A percentile compares a stretch with the other conserved stretches of the same genome.
Conservation (phyloP, 1,140 invertebrate species). For the Parapsyche elsis region DNA sequence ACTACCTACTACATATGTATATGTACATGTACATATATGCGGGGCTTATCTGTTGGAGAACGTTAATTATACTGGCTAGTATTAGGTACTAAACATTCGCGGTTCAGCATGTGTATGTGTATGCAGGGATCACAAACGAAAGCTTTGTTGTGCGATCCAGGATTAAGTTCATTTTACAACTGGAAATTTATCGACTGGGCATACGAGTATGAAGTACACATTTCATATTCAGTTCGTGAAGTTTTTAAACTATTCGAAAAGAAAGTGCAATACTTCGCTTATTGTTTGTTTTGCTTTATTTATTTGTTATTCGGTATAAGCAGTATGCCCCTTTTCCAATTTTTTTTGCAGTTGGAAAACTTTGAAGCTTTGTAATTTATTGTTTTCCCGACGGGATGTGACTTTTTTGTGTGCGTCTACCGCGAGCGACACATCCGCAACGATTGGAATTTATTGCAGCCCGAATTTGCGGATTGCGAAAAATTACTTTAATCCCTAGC, state of each 20-base stretch:
- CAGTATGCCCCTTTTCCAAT: not conserved
- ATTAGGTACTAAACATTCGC: not conserved
- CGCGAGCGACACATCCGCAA: conserved; percentile 16
- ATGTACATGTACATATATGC: not conserved
- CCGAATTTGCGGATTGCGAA: conserved; percentile 14
- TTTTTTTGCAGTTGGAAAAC: not conserved
- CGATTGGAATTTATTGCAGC: conserved; percentile 28
- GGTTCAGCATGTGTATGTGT: not conserved
- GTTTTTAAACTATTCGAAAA: too few species aligned
- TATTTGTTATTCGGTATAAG: not conserved
- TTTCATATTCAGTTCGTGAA: too few species aligned
- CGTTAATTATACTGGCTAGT: conserved; percentile 8
- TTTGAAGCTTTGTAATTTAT: conserved; percentile 33
- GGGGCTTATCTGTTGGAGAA: not conserved
- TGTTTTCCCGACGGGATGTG: conserved; percentile 24
- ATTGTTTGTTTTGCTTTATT: too few species aligned
- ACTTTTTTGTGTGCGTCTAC: conserved; percentile 30
- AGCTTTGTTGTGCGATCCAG: conserved; percentile 16
- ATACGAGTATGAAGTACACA: too few species aligned
- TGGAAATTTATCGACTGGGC: not conserved
- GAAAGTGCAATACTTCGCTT: too few species aligned
- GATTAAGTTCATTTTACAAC: not conserved
- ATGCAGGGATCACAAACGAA: not conserved
- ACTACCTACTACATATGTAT: not conserved
- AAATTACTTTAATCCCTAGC: conserved; percentile 8